Evolutionary conservation across 1,140 invertebrate genomes (phyloP).

Genomic region (Lordiphosa clarofinis): DNA sequence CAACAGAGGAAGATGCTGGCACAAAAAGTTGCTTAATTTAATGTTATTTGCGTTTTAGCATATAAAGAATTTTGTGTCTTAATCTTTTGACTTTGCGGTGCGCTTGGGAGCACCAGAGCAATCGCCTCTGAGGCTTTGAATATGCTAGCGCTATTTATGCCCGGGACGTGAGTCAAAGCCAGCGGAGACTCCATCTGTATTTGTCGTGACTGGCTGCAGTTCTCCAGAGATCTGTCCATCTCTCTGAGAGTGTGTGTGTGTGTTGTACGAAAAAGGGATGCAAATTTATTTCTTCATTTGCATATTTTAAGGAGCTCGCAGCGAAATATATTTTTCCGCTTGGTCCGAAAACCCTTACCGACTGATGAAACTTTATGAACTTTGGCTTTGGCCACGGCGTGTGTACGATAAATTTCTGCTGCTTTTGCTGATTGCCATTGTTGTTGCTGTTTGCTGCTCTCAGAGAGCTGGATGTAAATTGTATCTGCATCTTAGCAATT

Average conservation of each 20-base stretch:
- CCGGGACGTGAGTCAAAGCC: slow-evolving; percentile 55
- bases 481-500: slow-evolving; percentile 66
- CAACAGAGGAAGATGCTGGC: slow-evolving; percentile 34
- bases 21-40: slow-evolving; percentile 79
- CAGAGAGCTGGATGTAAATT: slow-evolving; percentile 55
- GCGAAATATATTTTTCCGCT: slow-evolving; percentile 44
- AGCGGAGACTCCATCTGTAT: slow-evolving; percentile 15
- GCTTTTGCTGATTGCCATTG: slow-evolving; percentile 63
- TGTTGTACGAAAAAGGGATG: slow-evolving; percentile 61
- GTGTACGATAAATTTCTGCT: slow-evolving; percentile 64
- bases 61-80: slow-evolving; percentile 80
- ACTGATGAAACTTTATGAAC: slow-evolving; percentile 77
- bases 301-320: slow-evolving; percentile 79
- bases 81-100: slow-evolving; percentile 77
- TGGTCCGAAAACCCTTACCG: slow-evolving; percentile 9
- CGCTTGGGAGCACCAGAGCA: slow-evolving; percentile 31
- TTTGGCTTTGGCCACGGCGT: slow-evolving; percentile 58
- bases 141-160: slow-evolving; percentile 78
- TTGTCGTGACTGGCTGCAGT: slow-evolving; percentile 53
- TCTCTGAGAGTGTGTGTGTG: slow-evolving; percentile 27
- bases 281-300: slow-evolving; percentile 80
- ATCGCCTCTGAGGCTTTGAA: slow-evolving; percentile 61
- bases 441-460: slow-evolving; percentile 14
- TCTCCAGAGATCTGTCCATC: slow-evolving; percentile 14
- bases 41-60: slow-evolving; percentile 79